phyloP scores from a whole-genome alignment of 2,113 vertebrate species.

The Butorides virescens region DNA sequence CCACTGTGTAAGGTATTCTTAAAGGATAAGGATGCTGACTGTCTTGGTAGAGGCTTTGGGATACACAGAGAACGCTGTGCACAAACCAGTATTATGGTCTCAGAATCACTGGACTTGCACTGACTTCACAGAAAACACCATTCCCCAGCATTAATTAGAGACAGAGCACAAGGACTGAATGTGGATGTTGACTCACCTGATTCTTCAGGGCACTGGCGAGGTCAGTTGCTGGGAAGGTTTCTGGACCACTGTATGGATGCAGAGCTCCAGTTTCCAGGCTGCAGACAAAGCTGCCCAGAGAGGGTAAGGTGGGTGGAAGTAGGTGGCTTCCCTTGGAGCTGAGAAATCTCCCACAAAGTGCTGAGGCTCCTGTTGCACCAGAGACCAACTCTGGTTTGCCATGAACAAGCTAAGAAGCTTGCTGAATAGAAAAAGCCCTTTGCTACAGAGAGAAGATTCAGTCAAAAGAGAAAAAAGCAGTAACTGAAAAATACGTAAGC shows the following conservation, averaged over 20 bases:
- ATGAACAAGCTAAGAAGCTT: background rate
- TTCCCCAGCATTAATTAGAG: background rate
- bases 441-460: background rate
- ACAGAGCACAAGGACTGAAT: background rate
- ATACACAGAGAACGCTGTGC: background rate
- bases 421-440: background rate
- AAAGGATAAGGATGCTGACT: background rate
- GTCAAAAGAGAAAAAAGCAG: background rate
- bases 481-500: too few relatives aligned
- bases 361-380: background rate
- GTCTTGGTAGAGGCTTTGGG: background rate
- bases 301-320: background rate
- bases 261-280: background rate
- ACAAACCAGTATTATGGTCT: background rate
- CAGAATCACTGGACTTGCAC: background rate
- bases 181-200: background rate
- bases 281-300: background rate
- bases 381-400: background rate
- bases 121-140: background rate
- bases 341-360: background rate
- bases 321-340: background rate
- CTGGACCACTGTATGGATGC: background rate
- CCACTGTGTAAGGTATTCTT: background rate
- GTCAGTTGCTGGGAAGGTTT: background rate
- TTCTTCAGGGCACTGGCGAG: background rate